These are phyloP conservation scores for Drosophila eohydei DNA, from an alignment of 2,888 invertebrate species.

Conservation along the genomic window DNA sequence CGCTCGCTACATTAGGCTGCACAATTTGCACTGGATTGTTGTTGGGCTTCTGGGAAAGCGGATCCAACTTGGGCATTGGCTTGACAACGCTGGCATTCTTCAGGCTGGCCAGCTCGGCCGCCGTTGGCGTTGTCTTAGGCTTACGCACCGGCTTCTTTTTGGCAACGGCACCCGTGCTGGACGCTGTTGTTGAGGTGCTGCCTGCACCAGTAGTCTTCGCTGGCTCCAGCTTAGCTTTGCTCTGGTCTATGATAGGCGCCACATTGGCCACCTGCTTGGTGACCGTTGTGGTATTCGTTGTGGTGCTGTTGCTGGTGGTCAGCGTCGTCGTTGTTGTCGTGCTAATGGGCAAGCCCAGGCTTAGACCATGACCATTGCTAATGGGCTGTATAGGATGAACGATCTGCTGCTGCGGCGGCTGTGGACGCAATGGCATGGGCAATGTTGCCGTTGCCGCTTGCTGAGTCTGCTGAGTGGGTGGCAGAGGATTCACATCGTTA, in stretches of 20 bases:
- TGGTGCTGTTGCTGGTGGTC: constrained; percentile 61
- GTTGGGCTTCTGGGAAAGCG: constrained; percentile 83
- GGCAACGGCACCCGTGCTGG: constrained; percentile 70
- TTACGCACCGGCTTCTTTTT: constrained; percentile 83
- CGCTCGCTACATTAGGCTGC: constrained; percentile 83
- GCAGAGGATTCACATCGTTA: constrained; percentile 83
- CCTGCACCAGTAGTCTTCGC: constrained; percentile 34
- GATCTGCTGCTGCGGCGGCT: constrained; percentile 83
- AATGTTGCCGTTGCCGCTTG: constrained; percentile 50
- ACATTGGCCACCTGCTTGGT: constrained; percentile 85
- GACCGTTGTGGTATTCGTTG: constrained; percentile 71
- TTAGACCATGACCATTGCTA: constrained; percentile 55
- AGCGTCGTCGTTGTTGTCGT: constrained; percentile 67
- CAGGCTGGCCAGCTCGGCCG: constrained; percentile 75
- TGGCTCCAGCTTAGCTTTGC: constrained; percentile 82
- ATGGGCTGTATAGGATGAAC: constrained; percentile 83
- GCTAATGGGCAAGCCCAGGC: constrained; percentile 54
- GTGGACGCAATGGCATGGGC: constrained; percentile 63
- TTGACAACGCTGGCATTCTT: constrained; percentile 84
- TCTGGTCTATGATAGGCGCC: constrained; percentile 85
- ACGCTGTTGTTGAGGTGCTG: constrained; percentile 45
- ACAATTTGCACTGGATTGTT: constrained; percentile 85
- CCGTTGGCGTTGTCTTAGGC: constrained; percentile 76
- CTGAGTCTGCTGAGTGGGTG: constrained; percentile 57
- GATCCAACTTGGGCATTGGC: constrained; percentile 84